phyloP scores from a whole-genome alignment of 2,797 vertebrate genomes.

The Kryptopterus vitreolus region DNA sequence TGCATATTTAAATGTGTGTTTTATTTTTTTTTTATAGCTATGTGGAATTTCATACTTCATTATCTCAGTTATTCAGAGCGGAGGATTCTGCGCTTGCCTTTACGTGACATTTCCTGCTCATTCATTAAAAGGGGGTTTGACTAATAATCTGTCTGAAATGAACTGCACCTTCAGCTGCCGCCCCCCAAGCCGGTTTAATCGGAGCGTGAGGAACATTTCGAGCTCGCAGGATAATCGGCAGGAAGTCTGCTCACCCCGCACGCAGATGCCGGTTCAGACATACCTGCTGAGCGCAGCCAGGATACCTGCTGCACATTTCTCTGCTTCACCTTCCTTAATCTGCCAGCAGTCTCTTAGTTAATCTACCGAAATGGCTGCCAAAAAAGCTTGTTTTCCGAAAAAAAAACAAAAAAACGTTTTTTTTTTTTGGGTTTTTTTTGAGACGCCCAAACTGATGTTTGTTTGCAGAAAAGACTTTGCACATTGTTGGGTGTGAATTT shows the following conservation, averaged over 20 bases:
- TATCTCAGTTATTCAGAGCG: not conserved
- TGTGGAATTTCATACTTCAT: not conserved
- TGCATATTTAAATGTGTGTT: not conserved
- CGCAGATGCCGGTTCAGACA: conserved; percentile 44
- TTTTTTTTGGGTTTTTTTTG: not conserved
- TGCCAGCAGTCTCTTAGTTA: conserved; percentile 35
- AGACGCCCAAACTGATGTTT: conserved; percentile 3
- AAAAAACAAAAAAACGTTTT: not conserved
- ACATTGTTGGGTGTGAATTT: conserved; percentile 21
- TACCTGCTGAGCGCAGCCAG: conserved; percentile 61
- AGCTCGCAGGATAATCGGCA: conserved; percentile 41
- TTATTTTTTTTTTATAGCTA: not conserved
- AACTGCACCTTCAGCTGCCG: not conserved
- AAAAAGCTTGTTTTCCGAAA: conserved; percentile 31
- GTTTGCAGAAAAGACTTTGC: conserved; percentile 33
- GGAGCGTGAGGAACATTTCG: conserved; percentile 4
- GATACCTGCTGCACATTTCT: conserved; percentile 51
- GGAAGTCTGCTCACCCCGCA: conserved; percentile 29
- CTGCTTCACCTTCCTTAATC: conserved; percentile 45
- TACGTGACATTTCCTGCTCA: conserved; percentile 21
- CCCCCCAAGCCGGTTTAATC: conserved; percentile 26
- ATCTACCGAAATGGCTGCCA: conserved; percentile 50
- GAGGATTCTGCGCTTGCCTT: conserved; percentile 7
- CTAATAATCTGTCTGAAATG: conserved; percentile 24
- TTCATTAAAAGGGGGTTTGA: conserved; percentile 35